Evolutionary conservation across 2,797 vertebrate genomes (phyloP).

Genomic region (Chaetodon trifasciatus): DNA sequence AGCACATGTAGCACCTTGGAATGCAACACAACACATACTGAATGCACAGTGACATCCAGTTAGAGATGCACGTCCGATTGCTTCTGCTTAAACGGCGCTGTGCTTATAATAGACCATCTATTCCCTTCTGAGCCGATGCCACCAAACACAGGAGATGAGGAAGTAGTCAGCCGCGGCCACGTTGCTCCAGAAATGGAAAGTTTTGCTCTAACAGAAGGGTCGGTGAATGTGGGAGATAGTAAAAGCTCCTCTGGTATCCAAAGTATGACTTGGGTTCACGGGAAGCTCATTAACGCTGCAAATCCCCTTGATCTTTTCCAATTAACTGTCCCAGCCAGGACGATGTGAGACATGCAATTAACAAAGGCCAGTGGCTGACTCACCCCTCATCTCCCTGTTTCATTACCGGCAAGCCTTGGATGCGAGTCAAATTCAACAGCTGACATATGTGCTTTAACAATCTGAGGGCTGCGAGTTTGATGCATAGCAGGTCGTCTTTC

Average conservation of each 20-base stretch:
- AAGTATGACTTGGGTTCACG: slow-evolving; percentile 76
- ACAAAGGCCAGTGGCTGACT: slow-evolving; percentile 80
- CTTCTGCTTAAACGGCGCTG: slow-evolving; percentile 39
- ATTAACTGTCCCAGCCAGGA: slow-evolving; percentile 81
- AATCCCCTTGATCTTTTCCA: slow-evolving; percentile 84
- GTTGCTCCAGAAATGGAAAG: slow-evolving; percentile 61
- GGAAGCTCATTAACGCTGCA: slow-evolving; percentile 82
- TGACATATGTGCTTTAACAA: slow-evolving; percentile 79
- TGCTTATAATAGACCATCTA: slow-evolving; percentile 59
- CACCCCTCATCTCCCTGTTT: slow-evolving; percentile 72
- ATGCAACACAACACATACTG: slow-evolving; percentile 17
- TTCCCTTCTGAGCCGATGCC: slow-evolving; percentile 47
- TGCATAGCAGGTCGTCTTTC: slow-evolving; percentile 61
- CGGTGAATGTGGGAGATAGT: slow-evolving; percentile 48
- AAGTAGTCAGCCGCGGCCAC: slow-evolving; percentile 42
- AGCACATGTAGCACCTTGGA: background rate
- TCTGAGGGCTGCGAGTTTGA: slow-evolving; percentile 65
- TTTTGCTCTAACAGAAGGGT: slow-evolving; percentile 54
- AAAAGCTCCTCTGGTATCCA: slow-evolving; percentile 73
- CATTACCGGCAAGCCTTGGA: slow-evolving; percentile 74
- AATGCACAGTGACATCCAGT: slow-evolving; percentile 26
- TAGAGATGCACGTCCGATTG: slow-evolving; percentile 41
- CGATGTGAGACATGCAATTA: slow-evolving; percentile 82
- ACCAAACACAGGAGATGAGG: slow-evolving; percentile 65
- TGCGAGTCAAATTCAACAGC: slow-evolving; percentile 76